Base-by-base conservation (phyloP, 1,140 invertebrate genomes). In the Solen grandis region DNA sequence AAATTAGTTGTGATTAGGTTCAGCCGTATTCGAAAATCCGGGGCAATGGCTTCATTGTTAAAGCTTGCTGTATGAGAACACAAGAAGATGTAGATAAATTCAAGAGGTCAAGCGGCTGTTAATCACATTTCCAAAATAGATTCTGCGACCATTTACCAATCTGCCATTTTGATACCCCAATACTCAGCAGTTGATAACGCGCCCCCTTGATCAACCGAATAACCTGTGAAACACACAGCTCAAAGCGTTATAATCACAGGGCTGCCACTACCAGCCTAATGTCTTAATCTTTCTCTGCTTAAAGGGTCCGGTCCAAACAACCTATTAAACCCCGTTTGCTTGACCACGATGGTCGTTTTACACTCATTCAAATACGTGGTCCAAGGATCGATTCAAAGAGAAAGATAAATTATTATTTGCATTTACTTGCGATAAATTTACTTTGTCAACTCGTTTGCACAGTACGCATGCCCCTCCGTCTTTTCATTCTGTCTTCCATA, bases 401-500 rank as follows among this genome's bases (percentile, higher is more conserved):
- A 29, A 5, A 2, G 14, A 46, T 19, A 66, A 41, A 66, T 66
- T 66, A 25, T 35, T 66, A 66, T 66, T 66, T 66, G 62, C 36
- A 66, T 66, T 41, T 25, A 5, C 2, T 5, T 14, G 29, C 50
- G 62, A 66, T 66, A 66, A 41, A 66, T 66, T 41, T 27, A 66
- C 50, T 66, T 66, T 66, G 62, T 66, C 62, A 66, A 66, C 62
- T 29, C 10, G 36, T 25, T 35, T 41, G 38, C 62, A 66, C 62
- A 66, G 62, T 66, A 66, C 62, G 62, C 33, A 41, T 35, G 36
- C n/a, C 38, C 50, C 36, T n/a, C n/a, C n/a, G 62, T 22, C 29
- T 38, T 35, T 41, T 35, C 62, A 46, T 66, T 66, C 38, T 41
- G 35, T 5, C 50, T 36, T 41, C 35, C 19, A 41, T 66, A 41